A percentile compares a stretch with the other conserved stretches of the same genome.
Conservation (phyloP, 2,113 vertebrate species). For the Serinus canaria region DNA sequence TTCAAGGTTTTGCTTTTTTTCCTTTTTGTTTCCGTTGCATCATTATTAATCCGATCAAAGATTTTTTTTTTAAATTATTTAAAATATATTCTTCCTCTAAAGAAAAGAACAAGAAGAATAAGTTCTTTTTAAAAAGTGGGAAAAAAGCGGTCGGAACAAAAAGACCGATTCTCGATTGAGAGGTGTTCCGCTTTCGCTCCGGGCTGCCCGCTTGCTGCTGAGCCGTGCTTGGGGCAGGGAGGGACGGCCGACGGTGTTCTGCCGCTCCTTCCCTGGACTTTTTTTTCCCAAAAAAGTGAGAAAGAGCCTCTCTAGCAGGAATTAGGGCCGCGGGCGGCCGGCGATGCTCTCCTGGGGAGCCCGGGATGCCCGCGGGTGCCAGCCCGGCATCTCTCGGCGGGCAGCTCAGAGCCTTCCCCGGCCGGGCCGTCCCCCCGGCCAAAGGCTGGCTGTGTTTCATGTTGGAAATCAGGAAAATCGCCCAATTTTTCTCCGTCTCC, state of each 20-base stretch:
- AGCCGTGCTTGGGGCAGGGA: neutral
- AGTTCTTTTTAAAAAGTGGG: neutral
- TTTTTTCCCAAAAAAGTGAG: neutral
- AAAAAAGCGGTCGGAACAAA: neutral
- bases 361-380: neutral
- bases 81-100: neutral
- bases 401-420: neutral
- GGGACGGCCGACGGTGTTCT: rapidly evolving
- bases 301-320: neutral
- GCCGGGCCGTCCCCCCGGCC: neutral
- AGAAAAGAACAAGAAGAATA: neutral
- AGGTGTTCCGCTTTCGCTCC: neutral
- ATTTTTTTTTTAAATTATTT: rapidly evolving
- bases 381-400: neutral
- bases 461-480: slow-evolving; percentile 17
- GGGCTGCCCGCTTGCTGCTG: neutral
- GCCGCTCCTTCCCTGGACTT: neutral
- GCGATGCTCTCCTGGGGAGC: neutral
- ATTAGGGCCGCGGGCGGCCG: rapidly evolving
- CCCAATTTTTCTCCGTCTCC: neutral
- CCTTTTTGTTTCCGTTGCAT: neutral
- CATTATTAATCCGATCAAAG: neutral
- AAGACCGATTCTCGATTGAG: neutral
- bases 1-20: neutral
- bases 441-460: neutral